Evolutionary conservation across 2,888 invertebrate genomes (phyloP).

Genomic region (Nycteola revayana): DNA sequence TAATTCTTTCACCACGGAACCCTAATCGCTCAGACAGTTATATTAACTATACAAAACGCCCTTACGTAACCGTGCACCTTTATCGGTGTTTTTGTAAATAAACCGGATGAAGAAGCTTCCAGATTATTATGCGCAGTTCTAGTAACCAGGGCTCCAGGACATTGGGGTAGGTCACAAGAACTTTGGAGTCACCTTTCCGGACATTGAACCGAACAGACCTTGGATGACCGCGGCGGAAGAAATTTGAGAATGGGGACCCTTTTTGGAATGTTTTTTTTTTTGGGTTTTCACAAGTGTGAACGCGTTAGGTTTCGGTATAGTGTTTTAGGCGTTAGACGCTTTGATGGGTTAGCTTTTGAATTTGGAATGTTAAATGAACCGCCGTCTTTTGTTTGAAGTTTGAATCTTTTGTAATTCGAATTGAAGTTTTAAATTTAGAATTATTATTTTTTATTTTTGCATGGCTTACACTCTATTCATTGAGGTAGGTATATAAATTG

Average conservation of each 20-base stretch:
- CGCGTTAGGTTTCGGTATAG: no score
- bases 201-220: constrained; percentile 48
- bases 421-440: no score
- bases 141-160: constrained; percentile 15
- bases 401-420: no score
- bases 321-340: no score
- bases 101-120: constrained; percentile 25
- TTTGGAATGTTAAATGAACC: no score
- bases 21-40: constrained; percentile 26
- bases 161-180: constrained; percentile 61
- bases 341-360: constrained; percentile 1
- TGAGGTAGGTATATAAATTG: no score
- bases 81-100: constrained; percentile 34
- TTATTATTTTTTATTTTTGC: no score
- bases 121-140: constrained; percentile 15
- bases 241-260: no score
- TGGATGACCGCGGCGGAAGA: constrained; percentile 3
- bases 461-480: no score
- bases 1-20: no score
- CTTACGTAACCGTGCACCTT: constrained; percentile 22
- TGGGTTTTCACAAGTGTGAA: no score
- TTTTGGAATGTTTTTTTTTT: neutral
- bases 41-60: constrained; percentile 16
- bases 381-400: no score
- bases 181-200: constrained; percentile 68